These are phyloP conservation scores for Drosophila flavopinicola DNA, from an alignment of 2,888 invertebrate genomes.

Conservation along the genomic window DNA sequence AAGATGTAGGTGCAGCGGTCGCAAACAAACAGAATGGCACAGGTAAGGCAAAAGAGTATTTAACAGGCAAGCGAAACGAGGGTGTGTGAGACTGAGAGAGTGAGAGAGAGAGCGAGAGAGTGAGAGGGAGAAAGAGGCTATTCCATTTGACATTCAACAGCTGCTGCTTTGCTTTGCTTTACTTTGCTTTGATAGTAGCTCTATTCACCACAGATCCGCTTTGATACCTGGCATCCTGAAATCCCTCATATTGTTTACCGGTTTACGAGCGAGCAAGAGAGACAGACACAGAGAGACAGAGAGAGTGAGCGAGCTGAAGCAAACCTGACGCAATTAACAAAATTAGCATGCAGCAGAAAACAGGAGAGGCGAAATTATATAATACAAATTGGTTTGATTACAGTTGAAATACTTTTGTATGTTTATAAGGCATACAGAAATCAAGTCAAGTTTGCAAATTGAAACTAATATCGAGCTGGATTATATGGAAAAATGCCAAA, in stretches of 20 bases:
- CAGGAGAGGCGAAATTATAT: neutral
- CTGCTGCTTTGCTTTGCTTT: no score
- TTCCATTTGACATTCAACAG: no score
- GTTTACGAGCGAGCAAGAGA: neutral
- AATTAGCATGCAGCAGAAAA: constrained; percentile 16
- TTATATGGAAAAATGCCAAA: neutral
- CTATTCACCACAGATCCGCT: no score
- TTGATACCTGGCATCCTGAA: constrained; percentile 8
- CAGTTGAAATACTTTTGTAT: no score
- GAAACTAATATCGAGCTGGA: neutral
- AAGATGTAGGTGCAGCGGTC: neutral
- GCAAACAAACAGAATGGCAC: neutral
- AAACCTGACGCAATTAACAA: constrained; percentile 17
- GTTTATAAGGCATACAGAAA: no score
- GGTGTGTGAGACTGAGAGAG: no score
- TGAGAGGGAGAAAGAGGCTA: no score
- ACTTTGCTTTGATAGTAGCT: no score
- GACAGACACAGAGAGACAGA: neutral
- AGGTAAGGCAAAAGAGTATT: neutral
- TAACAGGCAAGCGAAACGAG: no score
- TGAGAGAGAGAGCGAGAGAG: no score
- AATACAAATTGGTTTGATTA: neutral
- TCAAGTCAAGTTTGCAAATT: no score
- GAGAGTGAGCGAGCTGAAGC: neutral
- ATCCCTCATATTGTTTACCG: neutral